phyloP scores from a whole-genome alignment of 2,113 vertebrate species.

The Spilogale gracilis region DNA sequence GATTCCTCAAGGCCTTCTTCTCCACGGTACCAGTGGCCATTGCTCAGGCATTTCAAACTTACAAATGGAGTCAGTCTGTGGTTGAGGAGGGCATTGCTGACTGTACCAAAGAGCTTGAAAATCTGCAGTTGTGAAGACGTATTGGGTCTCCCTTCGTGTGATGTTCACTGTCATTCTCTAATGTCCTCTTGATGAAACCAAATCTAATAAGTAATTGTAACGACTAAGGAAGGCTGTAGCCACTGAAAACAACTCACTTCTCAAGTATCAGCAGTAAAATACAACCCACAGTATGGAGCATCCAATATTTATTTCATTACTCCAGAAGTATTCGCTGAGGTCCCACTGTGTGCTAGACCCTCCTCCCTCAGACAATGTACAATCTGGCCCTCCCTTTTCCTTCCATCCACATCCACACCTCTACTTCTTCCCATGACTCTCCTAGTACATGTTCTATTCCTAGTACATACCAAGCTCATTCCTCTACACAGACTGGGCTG shows the following conservation, averaged over 20 bases:
- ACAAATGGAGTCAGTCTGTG: accelerated
- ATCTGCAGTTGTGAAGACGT: background rate
- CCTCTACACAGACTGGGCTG: background rate
- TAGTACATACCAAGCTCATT: background rate
- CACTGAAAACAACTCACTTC: background rate
- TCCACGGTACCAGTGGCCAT: background rate
- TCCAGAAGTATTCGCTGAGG: accelerated
- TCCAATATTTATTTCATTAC: background rate
- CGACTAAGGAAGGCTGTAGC: background rate
- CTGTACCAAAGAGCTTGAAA: background rate
- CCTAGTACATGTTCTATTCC: background rate
- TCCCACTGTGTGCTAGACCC: background rate
- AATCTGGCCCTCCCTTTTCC: too few species aligned
- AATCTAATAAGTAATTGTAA: background rate
- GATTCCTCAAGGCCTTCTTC: background rate
- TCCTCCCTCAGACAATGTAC: background rate
- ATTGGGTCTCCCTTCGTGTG: background rate
- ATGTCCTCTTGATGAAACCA: background rate
- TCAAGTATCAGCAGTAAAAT: background rate
- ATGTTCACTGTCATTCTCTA: background rate
- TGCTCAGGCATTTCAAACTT: background rate
- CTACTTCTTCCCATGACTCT: background rate
- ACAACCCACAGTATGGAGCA: too few species aligned
- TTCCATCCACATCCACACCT: background rate
- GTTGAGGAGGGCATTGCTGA: background rate